Conservation (phyloP, 2,113 vertebrate species). For the Nettapus auritus region DNA sequence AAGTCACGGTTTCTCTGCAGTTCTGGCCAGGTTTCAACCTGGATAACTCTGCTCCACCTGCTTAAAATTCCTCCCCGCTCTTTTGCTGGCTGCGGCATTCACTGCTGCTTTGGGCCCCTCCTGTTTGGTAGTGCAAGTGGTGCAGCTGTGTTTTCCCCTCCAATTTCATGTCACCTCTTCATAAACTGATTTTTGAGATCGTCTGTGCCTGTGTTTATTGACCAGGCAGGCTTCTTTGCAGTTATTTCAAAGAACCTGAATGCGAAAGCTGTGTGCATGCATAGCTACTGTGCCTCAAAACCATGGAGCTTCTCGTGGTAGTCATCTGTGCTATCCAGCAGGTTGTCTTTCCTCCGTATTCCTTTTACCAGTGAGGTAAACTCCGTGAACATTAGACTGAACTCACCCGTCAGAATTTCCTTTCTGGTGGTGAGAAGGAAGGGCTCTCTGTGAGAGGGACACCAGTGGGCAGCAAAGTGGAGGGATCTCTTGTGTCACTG, state of each 20-base stretch:
- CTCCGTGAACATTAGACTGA: background rate
- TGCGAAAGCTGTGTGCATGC: background rate
- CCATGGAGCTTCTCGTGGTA: background rate
- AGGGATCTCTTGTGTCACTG: background rate
- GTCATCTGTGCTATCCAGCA: background rate
- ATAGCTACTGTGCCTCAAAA: too few relatives aligned
- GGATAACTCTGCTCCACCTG: background rate
- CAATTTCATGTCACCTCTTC: background rate
- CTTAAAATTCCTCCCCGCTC: background rate
- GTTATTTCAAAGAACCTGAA: background rate
- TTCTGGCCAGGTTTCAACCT: background rate
- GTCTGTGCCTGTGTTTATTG: background rate
- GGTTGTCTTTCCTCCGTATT: background rate
- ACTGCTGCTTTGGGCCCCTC: background rate
- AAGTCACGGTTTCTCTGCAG: background rate
- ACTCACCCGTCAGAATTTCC: background rate
- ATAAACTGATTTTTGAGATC: background rate
- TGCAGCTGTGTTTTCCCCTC: background rate
- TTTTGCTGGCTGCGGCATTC: background rate
- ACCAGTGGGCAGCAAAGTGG: background rate
- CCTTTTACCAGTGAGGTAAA: background rate
- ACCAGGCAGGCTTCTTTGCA: background rate
- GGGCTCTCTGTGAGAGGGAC: background rate
- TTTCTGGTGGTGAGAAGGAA: background rate
- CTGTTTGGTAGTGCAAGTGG: accelerated